A percentile compares a stretch with the other conserved stretches of the same genome.
These are phyloP conservation scores for Oncopodura yosiiana DNA, from an alignment of 1,140 invertebrate genomes.

Conservation along the genomic window DNA sequence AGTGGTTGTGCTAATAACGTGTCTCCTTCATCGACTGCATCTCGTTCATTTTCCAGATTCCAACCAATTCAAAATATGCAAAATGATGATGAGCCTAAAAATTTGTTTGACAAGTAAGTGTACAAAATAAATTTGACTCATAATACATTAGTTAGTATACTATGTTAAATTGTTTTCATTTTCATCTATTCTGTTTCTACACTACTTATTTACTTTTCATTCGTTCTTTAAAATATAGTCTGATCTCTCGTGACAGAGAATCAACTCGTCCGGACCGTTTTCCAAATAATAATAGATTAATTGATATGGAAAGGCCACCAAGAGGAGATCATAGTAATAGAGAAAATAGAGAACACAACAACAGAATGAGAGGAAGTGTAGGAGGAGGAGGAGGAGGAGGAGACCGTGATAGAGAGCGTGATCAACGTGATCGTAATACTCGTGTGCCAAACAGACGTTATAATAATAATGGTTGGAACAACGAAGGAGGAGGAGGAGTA, in stretches of 20 bases:
- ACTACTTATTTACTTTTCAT: no score
- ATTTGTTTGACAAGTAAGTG: slow-evolving; percentile 15
- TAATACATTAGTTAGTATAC: no score
- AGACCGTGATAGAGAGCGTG: slow-evolving; percentile 20
- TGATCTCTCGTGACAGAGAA: no score
- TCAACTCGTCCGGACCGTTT: no score
- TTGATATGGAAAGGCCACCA: neutral
- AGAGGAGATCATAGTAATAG: neutral
- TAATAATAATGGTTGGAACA: neutral
- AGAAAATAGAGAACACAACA: slow-evolving; percentile 1
- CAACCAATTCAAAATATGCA: neutral
- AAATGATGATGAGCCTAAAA: slow-evolving; percentile 14
- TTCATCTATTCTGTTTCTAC: no score
- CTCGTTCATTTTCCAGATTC: slow-evolving; percentile 3
- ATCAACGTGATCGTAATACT: slow-evolving; percentile 1
- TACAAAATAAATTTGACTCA: no score
- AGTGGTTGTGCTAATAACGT: slow-evolving; percentile 29
- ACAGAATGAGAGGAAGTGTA: neutral
- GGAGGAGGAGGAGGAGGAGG: neutral
- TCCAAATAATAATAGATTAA: no score
- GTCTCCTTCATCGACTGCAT: slow-evolving; percentile 14
- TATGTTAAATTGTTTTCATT: no score
- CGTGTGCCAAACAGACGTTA: neutral
- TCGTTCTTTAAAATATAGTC: no score
- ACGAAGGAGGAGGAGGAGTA: neutral